Evolutionary conservation across 2,888 invertebrate species (phyloP).

Genomic region (Lacanobia wlatinum): DNA sequence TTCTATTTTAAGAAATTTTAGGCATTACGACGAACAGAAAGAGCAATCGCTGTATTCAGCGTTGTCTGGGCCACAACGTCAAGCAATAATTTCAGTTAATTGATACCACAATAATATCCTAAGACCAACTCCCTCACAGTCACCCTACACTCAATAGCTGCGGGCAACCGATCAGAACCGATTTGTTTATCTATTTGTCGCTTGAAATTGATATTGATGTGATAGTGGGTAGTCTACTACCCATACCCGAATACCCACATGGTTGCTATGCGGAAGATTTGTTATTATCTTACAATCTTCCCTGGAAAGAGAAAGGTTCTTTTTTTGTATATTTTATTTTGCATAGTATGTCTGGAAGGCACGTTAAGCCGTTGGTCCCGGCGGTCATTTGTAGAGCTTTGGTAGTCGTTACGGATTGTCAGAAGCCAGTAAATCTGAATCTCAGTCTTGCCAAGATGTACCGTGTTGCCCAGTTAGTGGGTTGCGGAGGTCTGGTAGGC

Average conservation of each 20-base stretch:
- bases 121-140: neutral
- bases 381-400: no score
- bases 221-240: neutral
- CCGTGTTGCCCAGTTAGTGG: no score
- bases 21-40: no score
- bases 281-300: neutral
- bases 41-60: neutral
- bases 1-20: no score
- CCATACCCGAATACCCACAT: constrained; percentile 17
- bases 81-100: neutral
- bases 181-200: constrained; percentile 54
- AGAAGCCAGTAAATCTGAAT: no score
- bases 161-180: constrained; percentile 50
- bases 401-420: no score
- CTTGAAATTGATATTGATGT: constrained; percentile 52
- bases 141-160: constrained; percentile 28
- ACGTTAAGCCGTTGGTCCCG: no score
- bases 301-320: neutral
- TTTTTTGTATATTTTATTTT: neutral
- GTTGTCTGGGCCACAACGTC: no score
- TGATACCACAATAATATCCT: neutral
- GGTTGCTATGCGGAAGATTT: neutral
- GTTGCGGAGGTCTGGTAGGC: no score
- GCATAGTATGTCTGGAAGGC: neutral
- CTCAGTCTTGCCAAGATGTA: no score